Evolutionary conservation across 2,888 invertebrate species (phyloP), one percentile per base, ranked within the genome.

Genomic region (Willowsia nigromaculata): DNA sequence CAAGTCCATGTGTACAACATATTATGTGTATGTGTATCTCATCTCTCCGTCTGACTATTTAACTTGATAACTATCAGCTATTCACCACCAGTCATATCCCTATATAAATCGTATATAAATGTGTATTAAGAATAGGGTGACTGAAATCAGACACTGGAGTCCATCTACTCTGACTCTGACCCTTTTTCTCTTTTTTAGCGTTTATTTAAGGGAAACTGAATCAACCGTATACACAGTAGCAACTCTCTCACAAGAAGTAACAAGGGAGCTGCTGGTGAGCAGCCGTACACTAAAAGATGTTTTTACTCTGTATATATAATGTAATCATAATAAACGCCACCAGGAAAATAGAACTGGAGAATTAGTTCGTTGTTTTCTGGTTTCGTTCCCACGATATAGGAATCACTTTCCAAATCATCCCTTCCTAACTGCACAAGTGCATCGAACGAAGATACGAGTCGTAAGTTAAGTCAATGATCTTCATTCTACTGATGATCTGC

Each of bases 331-430:
- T 85, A 85, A 85, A 85, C 76, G 78, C 85, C 50, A 85, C n/a
- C 53, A 53, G 37, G 56, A 56, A 56, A 74, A 71, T n/a, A 40
- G 47, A 74, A 74, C n/a, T 37, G 37, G 86, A 87, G 86, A 87
- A 87, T 81, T 80, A 71, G 81, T 59, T 74, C 82, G 88, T 88
- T 88, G 83, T 88, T 88, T 88, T 47, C n/a, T 82, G 47, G 88
- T 84, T 84, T 83, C 78, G 88, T 88, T 88, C 88, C 88, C 88
- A 88, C 88, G 88, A 83, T 84, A 83, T 30, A 40, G 43, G 27
- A 78, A 40, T 25, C 37, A 40, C 30, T 40, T 59, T 50, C 43
- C 43, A 47, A 82, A 30, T 59, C 62, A 40, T 82, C 47, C n/a
- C 18, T 33, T 56, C 0, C 33, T 59, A n/a, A 43, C 15, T n/a